A percentile compares a stretch with the other conserved stretches of the same genome.
These are phyloP conservation scores for Gephyroberyx darwinii DNA, from an alignment of 2,797 vertebrate species.

Conservation along the genomic window DNA sequence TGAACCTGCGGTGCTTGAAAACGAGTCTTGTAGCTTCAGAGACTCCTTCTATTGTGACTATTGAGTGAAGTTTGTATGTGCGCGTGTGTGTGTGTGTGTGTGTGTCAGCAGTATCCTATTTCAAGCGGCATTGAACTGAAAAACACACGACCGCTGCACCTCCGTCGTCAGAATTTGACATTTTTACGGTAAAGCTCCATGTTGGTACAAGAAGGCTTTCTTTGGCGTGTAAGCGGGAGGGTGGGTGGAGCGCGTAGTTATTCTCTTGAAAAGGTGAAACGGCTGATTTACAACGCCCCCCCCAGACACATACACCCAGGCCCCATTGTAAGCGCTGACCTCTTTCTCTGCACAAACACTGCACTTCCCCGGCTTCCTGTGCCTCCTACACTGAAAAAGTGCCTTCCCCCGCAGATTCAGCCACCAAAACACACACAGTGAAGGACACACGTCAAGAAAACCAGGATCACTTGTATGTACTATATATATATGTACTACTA, in stretches of 20 bases:
- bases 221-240: neutral
- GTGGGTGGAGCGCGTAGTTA: neutral
- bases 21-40: conserved; percentile 6
- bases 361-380: conserved; percentile 67
- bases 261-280: conserved; percentile 27
- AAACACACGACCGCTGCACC: conserved; percentile 10
- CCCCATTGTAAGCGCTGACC: conserved; percentile 54
- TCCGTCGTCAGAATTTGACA: neutral
- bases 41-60: neutral
- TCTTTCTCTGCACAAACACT: conserved; percentile 58
- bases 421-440: neutral
- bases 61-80: neutral
- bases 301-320: conserved; percentile 22
- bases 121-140: conserved; percentile 9
- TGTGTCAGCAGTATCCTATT: neutral
- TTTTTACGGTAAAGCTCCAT: conserved; percentile 10
- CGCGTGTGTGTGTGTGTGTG: neutral
- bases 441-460: no score
- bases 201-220: neutral
- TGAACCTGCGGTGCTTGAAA: conserved; percentile 35
- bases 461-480: neutral
- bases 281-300: conserved; percentile 29
- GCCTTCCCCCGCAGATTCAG: neutral
- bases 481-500: no score
- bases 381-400: conserved; percentile 21